These are phyloP conservation scores for Ibycter americanus DNA, from an alignment of 2,797 vertebrate genomes.

Conservation along the genomic window DNA sequence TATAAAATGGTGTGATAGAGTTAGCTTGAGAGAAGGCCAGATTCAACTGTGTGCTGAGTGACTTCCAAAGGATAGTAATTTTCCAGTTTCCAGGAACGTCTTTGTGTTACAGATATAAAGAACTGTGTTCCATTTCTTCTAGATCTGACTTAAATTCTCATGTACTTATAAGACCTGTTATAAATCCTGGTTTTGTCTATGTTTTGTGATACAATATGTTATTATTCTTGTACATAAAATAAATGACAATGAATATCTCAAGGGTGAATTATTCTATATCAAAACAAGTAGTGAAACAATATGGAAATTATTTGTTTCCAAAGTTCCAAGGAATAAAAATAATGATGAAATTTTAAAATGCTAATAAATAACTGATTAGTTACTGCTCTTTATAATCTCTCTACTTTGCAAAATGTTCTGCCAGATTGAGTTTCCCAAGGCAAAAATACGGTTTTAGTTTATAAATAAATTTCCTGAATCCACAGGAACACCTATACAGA, in stretches of 20 bases:
- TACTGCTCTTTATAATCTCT: not conserved
- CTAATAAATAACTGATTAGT: not conserved
- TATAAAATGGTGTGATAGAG: not conserved
- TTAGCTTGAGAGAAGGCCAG: not conserved
- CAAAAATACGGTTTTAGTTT: not conserved
- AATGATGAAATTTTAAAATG: not conserved
- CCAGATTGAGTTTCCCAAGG: not conserved
- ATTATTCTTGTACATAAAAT: not conserved
- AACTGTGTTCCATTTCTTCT: not conserved
- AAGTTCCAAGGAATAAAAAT: not conserved
- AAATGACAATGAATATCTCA: not conserved
- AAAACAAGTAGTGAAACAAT: not conserved
- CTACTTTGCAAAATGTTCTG: not conserved
- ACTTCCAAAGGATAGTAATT: not conserved
- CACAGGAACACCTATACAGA: not conserved
- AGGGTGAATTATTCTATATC: not conserved
- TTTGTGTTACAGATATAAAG: not conserved
- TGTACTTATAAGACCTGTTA: not conserved
- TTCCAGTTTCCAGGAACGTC: not conserved
- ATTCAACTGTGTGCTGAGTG: not conserved
- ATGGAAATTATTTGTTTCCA: not conserved
- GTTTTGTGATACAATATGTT: not conserved
- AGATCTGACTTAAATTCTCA: not conserved
- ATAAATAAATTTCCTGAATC: constrained; percentile 1
- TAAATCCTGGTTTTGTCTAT: not conserved